A percentile compares a stretch with the other conserved stretches of the same genome.
These are phyloP conservation scores for Aspidiotus rigidus DNA, from an alignment of 2,888 invertebrate species.

Conservation along the genomic window DNA sequence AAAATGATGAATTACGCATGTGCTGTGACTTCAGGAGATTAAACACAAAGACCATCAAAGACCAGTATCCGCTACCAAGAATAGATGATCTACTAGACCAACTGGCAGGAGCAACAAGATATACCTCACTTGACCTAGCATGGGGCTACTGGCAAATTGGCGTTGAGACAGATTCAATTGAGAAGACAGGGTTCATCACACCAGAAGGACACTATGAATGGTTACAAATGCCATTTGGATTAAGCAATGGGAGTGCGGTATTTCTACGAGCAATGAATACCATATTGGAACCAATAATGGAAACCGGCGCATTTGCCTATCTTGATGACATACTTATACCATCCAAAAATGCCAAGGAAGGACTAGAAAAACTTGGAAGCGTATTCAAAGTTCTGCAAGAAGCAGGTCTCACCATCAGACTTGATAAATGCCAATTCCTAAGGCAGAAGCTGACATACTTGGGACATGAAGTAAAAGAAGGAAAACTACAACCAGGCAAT, in stretches of 20 bases:
- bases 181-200: background rate
- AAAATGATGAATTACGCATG: no score
- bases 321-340: background rate
- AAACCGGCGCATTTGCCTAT: background rate
- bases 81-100: slow-evolving; percentile 1
- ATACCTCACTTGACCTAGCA: background rate
- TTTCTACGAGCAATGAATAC: background rate
- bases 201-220: background rate
- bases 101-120: background rate
- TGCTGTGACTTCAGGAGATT: no score
- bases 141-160: background rate
- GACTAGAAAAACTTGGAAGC: background rate
- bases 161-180: background rate
- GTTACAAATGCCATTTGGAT: background rate
- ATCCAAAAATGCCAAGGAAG: background rate
- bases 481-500: background rate
- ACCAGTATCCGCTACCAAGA: background rate
- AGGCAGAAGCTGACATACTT: background rate
- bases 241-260: background rate
- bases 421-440: slow-evolving; percentile 1
- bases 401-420: background rate
- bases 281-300: background rate
- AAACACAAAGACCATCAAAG: background rate
- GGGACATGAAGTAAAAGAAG: background rate
- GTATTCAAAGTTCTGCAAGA: background rate